Percentiles rank a stretch among this genome's conserved stretches.
phyloP scores from a whole-genome alignment of 2,113 vertebrate genomes.

The Barbus barbus region DNA sequence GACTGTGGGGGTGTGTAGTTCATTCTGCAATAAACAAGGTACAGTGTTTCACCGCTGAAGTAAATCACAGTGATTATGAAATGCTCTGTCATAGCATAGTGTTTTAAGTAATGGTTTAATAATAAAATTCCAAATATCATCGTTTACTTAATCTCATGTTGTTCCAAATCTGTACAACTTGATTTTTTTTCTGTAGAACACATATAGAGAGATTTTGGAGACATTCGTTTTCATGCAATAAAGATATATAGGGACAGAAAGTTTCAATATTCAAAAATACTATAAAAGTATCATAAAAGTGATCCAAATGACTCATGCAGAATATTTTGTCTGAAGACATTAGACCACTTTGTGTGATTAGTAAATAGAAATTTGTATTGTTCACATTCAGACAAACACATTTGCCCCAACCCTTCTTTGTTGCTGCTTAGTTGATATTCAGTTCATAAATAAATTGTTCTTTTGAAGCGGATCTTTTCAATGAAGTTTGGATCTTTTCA shows the following conservation, averaged over 20 bases:
- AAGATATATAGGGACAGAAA: not conserved
- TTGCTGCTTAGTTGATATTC: not conserved
- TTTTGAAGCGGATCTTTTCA: not conserved
- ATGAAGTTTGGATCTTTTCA: too few species aligned
- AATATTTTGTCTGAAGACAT: not conserved
- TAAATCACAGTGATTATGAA: not conserved
- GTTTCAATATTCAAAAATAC: not conserved
- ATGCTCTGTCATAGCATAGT: not conserved
- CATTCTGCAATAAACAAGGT: constrained; percentile 16
- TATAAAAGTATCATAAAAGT: not conserved
- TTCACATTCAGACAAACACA: not conserved
- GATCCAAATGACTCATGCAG: not conserved
- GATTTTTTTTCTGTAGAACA: too few species aligned
- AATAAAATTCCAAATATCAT: not conserved
- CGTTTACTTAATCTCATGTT: not conserved
- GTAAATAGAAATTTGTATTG: not conserved
- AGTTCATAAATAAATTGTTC: not conserved
- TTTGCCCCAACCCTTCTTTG: not conserved
- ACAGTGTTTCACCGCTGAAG: not conserved
- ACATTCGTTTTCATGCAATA: not conserved
- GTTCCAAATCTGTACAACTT: too few species aligned
- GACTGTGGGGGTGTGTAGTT: constrained; percentile 59
- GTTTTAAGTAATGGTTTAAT: not conserved
- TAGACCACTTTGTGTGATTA: not conserved
- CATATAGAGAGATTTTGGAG: too few species aligned